Percentiles rank a stretch among this genome's conserved stretches.
These are phyloP conservation scores for Orchesella cincta DNA, from an alignment of 1,140 invertebrate genomes.

Conservation along the genomic window DNA sequence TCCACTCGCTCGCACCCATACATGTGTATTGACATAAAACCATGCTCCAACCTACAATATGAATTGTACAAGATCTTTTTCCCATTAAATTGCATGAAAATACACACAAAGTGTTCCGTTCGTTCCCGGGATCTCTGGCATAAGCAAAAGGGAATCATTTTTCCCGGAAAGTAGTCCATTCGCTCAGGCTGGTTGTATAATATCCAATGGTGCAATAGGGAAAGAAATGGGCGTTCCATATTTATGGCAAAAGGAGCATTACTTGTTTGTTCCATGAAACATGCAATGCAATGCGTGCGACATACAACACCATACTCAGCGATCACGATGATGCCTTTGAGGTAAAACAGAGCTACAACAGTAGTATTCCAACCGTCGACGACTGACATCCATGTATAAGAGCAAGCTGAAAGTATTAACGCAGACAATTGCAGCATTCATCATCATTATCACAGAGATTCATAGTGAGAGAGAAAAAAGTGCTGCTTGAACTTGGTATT, in stretches of 20 bases:
- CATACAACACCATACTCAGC: not conserved
- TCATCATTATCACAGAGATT: too few species aligned
- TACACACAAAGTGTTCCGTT: not conserved
- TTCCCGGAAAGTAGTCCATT: constrained; percentile 21
- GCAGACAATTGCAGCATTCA: not conserved
- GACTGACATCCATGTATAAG: constrained; percentile 5
- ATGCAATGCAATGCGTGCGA: not conserved
- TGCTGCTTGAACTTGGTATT: constrained; percentile 19
- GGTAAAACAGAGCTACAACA: constrained; percentile 24
- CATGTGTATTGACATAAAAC: not conserved
- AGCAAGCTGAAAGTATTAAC: not conserved
- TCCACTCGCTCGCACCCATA: not conserved
- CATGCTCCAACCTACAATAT: not conserved
- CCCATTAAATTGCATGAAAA: too few species aligned
- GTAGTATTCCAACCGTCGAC: constrained; percentile 27
- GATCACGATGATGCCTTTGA: constrained; percentile 23
- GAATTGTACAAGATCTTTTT: not conserved
- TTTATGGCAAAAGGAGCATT: constrained; percentile 14
- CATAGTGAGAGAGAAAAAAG: not conserved
- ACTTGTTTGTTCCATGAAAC: not conserved
- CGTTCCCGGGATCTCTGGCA: not conserved
- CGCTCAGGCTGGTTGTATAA: constrained; percentile 6
- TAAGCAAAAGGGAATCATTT: constrained; percentile 13
- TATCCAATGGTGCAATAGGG: constrained; percentile 13
- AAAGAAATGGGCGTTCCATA: constrained; percentile 22